Evolutionary conservation across 2,797 vertebrate genomes (phyloP).

Genomic region (Jordanella pulchra): DNA sequence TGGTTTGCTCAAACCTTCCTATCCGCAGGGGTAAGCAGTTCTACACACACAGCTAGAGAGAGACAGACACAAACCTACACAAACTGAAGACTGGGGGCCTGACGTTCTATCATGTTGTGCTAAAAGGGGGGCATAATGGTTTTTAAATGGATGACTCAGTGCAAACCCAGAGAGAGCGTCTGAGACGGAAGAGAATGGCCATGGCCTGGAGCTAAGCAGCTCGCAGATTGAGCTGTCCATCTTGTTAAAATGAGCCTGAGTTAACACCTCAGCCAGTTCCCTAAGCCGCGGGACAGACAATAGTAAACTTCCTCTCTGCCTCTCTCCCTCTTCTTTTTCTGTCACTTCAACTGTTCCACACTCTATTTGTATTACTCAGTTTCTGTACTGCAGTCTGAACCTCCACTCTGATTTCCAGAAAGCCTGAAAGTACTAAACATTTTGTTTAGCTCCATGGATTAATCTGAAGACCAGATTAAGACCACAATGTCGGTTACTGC

Average conservation of each 20-base stretch:
- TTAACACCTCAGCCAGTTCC: constrained; percentile 82
- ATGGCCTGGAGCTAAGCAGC: constrained; percentile 82
- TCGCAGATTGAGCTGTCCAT: constrained; percentile 88
- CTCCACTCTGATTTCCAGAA: constrained; percentile 39
- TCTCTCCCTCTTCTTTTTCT: constrained; percentile 50
- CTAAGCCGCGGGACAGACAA: constrained; percentile 77
- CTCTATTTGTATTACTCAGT: constrained; percentile 45
- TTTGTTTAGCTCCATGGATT: constrained; percentile 46
- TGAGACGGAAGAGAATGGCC: constrained; percentile 76
- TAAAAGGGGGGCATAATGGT: constrained; percentile 86
- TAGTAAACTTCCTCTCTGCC: constrained; percentile 70
- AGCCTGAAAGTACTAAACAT: constrained; percentile 29
- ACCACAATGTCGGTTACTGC: constrained; percentile 52
- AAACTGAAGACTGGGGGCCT: constrained; percentile 60
- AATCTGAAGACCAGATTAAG: constrained; percentile 39
- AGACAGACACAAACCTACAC: constrained; percentile 42
- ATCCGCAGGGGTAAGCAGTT: constrained; percentile 61
- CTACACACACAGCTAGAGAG: constrained; percentile 44
- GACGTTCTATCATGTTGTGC: constrained; percentile 85
- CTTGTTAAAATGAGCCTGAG: constrained; percentile 85
- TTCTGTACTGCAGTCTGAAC: constrained; percentile 46
- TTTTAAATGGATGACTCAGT: constrained; percentile 86
- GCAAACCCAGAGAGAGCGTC: constrained; percentile 68
- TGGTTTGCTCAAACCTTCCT: constrained; percentile 58
- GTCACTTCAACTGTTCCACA: constrained; percentile 43